Base-by-base conservation (phyloP, 1,140 invertebrate genomes). In the Psix sp. region DNA sequence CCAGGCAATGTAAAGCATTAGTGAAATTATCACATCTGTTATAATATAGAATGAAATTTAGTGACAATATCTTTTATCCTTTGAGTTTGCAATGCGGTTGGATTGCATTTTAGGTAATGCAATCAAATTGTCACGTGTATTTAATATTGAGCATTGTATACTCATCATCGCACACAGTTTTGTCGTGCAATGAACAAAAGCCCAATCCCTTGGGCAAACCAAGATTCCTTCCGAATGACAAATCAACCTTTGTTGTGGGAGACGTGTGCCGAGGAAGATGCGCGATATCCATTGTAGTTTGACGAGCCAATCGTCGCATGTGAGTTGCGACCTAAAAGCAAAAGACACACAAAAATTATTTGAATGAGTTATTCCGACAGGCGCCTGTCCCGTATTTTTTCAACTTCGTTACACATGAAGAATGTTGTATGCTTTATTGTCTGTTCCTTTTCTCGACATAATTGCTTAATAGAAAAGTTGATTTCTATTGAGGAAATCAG, bases 221-320 rank as follows among this genome's bases (percentile, higher is more conserved):
- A 70, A 71, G 49, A 76, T 68, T 72, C 60, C 52, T 66, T 65
- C 38, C 57, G 42, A 57, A 42, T 73, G 62, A 77, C 52, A 68
- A 77, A 73, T 73, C 59, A 70, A 65, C 52, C 59, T 65, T 70
- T 70, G 54, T 77, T 66, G 51, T 11, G 21, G 20, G 31, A 38
- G 59, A 65, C 59, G 20, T 57, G 38, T 29, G 57, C 65, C 43
- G 45, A 48, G 59, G 29, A 65, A 38, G 43, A 59, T 59, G 48
- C 24, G 45, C 9, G 52, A 43, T 59, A 62, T 10, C 38, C 40
- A 65, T 66, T 70, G 46, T 60, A 7, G 59, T 24, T 43, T 66
- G 71, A 57, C 43, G 43, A 59, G 59, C 52, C 46, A 68, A 57
- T 52, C 52, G 38, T 42, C 43, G 52, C 35, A 51, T 35, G 31